phyloP scores from a whole-genome alignment of 2,797 vertebrate species.

The Knipowitschia caucasica region DNA sequence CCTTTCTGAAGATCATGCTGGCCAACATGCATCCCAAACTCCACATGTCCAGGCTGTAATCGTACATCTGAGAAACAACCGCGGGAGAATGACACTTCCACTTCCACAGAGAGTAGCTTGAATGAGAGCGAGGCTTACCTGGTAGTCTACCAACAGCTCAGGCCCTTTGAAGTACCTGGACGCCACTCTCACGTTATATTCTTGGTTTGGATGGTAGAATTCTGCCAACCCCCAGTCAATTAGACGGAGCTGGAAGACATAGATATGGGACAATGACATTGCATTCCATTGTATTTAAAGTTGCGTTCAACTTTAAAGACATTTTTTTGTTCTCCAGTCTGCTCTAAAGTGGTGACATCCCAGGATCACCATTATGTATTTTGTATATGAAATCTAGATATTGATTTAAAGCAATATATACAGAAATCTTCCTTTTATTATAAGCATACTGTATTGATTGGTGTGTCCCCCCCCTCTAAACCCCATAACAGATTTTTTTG shows the following conservation, averaged over 20 bases:
- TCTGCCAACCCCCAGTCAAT: constrained; percentile 99
- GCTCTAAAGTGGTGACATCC: no score
- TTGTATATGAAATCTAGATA: no score
- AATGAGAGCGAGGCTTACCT: constrained; percentile 73
- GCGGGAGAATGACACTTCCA: background rate
- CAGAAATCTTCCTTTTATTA: no score
- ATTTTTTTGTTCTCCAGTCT: no score
- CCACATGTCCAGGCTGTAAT: constrained; percentile 99
- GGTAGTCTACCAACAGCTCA: constrained; percentile 98
- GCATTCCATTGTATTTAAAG: background rate
- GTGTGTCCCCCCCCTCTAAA: no score
- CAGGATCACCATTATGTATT: no score
- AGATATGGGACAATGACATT: background rate
- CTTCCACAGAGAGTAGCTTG: background rate
- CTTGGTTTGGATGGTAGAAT: constrained; percentile 98
- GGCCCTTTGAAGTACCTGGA: constrained; percentile 99
- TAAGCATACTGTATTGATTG: no score
- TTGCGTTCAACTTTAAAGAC: no score
- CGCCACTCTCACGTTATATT: constrained; percentile 98
- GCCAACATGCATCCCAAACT: constrained; percentile 99
- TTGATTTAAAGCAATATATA: no score
- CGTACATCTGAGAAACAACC: constrained; percentile 86
- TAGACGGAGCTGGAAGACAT: constrained; percentile 84
- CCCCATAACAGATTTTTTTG: no score
- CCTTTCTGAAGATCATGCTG: constrained; percentile 99